phyloP scores from a whole-genome alignment of 2,888 invertebrate genomes.

The Prionchulus punctatus region DNA sequence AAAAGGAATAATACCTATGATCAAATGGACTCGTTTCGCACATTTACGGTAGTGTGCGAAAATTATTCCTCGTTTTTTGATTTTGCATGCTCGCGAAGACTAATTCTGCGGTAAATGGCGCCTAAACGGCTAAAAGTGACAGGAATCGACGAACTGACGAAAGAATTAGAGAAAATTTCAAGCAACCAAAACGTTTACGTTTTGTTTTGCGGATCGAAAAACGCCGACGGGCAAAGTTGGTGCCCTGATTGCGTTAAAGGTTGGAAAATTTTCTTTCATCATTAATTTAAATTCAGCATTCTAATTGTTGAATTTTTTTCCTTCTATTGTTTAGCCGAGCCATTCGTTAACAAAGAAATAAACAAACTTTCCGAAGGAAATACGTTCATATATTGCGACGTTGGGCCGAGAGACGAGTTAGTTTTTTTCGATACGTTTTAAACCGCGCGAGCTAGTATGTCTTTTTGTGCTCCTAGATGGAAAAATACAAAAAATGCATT shows the following conservation, averaged over 20 bases:
- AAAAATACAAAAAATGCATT: background rate
- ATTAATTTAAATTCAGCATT: background rate
- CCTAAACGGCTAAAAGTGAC: too few species aligned
- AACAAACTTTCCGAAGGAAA: background rate
- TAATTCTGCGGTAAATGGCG: too few species aligned
- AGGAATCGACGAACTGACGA: too few species aligned
- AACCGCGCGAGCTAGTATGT: background rate
- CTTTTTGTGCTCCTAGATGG: too few species aligned
- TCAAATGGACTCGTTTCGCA: too few species aligned
- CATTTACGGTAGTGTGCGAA: too few species aligned
- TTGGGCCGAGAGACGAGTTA: background rate
- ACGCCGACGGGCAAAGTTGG: conserved; percentile 3
- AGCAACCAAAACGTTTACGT: too few species aligned
- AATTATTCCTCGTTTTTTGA: too few species aligned
- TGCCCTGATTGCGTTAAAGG: conserved; percentile 7
- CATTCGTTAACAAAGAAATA: background rate
- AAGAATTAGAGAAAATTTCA: background rate
- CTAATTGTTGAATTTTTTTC: background rate
- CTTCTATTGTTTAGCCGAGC: conserved; percentile 3
- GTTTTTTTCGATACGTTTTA: background rate
- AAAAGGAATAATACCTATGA: too few species aligned
- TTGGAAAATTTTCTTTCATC: background rate
- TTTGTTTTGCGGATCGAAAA: conserved; percentile 6
- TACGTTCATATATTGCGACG: conserved; percentile 1
- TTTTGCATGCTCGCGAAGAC: too few species aligned